A percentile compares a stretch with the other conserved stretches of the same genome.
Conservation (phyloP, 2,888 invertebrate species). For the Lordiphosa fenestrarum region DNA sequence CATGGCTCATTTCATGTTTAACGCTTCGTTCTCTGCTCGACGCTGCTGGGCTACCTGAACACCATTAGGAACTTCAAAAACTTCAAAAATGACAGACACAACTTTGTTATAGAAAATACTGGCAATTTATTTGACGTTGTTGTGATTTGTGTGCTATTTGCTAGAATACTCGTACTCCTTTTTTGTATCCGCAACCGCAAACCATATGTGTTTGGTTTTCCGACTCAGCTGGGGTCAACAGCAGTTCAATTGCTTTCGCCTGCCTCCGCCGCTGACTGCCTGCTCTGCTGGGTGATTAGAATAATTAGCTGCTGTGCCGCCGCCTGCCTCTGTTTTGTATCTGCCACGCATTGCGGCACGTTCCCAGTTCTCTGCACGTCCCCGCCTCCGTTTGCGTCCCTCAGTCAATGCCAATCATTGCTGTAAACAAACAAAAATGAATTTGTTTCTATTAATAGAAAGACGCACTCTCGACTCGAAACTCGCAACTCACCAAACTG, state of each 20-base stretch:
- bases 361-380: slow-evolving; percentile 24
- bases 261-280: slow-evolving; percentile 15
- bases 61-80: slow-evolving; percentile 5
- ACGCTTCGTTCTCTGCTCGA: slow-evolving; percentile 33
- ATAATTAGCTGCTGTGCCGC: slow-evolving; percentile 30
- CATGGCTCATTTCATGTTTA: slow-evolving; percentile 63
- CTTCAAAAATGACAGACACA: slow-evolving; percentile 39
- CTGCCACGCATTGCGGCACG: slow-evolving; percentile 61
- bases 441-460: slow-evolving; percentile 52
- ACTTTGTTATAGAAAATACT: slow-evolving; percentile 63
- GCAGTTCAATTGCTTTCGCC: slow-evolving; percentile 63
- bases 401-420: slow-evolving; percentile 64
- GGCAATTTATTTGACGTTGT: slow-evolving; percentile 54
- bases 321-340: slow-evolving; percentile 38
- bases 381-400: neutral
- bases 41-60: slow-evolving; percentile 22
- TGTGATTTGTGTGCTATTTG: slow-evolving; percentile 43
- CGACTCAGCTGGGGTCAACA: slow-evolving; percentile 54
- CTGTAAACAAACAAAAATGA: slow-evolving; percentile 42
- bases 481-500: slow-evolving; percentile 4
- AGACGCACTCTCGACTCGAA: slow-evolving; percentile 28
- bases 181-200: slow-evolving; percentile 10
- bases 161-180: slow-evolving; percentile 5
- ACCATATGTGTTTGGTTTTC: slow-evolving; percentile 24
- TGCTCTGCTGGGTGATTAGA: slow-evolving; percentile 21